Evolutionary conservation across 2,113 vertebrate species (phyloP), one percentile per base, ranked within the genome.

Genomic region (Ardeotis arabs): DNA sequence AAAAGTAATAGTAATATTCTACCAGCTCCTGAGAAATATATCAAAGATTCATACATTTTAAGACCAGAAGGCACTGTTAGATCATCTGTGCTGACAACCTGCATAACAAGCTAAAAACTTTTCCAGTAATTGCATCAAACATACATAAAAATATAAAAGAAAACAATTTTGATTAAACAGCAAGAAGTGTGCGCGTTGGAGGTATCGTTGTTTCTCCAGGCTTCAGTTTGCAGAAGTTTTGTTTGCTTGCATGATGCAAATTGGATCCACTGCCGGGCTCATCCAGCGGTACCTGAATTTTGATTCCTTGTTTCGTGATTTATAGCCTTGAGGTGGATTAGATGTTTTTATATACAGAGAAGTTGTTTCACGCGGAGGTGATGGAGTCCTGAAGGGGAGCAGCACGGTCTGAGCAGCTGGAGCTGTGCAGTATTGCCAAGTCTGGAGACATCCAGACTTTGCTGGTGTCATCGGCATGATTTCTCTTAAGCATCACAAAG

Each of bases 111-210:
- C 93, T 95, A 87, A 95, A 96, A 97, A 95, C 80, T 95, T 93
- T 74, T 24, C 50, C 66, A 83, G 93, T 97, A 96, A 96, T 95
- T 95, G 92, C 86, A 87, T 96, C 94, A 96, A 96, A 82, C 74
- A 4, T 58, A 92, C 64, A 76, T 62, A 87, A 75, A 93, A 95
- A 91, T 73, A 85, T 63, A 47, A 84, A 84, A 89, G 90, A 96
- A 92, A 97, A 80, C 96, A 89, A 44, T 96, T 96, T 53, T 95
- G 96, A 97, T 95, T 95, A 96, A 97, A 90, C 81, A 91, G 96
- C 94, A 95, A 89, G 92, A 93, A 95, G 73, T 73, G 74, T 2
- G 5, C 28, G 1, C 0, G 0, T 50, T 50, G 81, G 62, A 69
- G 62, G 74, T n/a, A 37, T 2, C 0, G 2, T 5, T 0, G 15